Evolutionary conservation across 2,888 invertebrate genomes (phyloP).

Genomic region (Troides oblongomaculatus): DNA sequence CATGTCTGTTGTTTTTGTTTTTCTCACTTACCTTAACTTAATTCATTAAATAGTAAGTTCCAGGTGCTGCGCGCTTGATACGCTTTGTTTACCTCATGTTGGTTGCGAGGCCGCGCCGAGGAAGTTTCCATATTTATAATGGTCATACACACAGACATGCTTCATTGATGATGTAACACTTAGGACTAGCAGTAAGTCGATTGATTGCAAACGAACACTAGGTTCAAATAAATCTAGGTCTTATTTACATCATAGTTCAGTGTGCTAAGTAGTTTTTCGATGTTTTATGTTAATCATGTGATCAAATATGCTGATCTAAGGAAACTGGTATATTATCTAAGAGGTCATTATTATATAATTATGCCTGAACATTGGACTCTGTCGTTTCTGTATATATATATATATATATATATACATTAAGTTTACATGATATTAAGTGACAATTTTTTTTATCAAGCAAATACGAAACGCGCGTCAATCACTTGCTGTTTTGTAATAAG

Average conservation of each 20-base stretch:
- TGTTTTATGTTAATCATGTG: background rate
- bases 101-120: background rate
- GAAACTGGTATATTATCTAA: background rate
- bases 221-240: background rate
- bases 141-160: background rate
- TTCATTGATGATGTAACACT: background rate
- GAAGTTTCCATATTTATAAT: slow-evolving; percentile 24
- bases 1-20: too few relatives aligned
- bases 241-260: too few relatives aligned
- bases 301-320: background rate
- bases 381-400: background rate
- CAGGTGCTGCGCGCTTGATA: slow-evolving; percentile 10
- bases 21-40: too few relatives aligned
- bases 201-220: too few relatives aligned
- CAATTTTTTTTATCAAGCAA: too few relatives aligned
- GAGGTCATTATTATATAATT: background rate
- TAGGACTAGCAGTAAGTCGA: background rate
- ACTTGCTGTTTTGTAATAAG: too few relatives aligned
- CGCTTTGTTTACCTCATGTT: slow-evolving; percentile 13
- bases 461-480: too few relatives aligned
- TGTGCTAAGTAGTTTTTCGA: too few relatives aligned
- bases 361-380: background rate
- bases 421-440: too few relatives aligned
- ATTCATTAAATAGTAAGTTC: background rate
- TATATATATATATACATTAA: too few relatives aligned